These are phyloP conservation scores for Rapana venosa DNA, from an alignment of 2,888 invertebrate genomes.

Conservation along the genomic window DNA sequence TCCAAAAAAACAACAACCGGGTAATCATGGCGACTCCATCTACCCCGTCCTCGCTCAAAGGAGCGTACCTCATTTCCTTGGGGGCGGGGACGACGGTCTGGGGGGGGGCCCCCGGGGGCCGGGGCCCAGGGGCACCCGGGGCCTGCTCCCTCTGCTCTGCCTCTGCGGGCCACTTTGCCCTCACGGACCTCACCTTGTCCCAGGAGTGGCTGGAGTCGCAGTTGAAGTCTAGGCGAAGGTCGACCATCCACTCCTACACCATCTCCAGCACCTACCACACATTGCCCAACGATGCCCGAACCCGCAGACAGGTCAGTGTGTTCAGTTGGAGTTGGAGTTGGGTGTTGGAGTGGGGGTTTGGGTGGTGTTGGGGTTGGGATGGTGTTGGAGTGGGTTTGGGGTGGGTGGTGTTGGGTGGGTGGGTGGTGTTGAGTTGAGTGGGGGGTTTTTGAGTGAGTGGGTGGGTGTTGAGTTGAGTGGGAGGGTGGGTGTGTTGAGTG, in stretches of 20 bases:
- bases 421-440: too few species aligned
- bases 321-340: not conserved
- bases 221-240: conserved; percentile 62
- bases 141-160: too few species aligned
- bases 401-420: too few species aligned
- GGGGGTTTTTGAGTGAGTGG: too few species aligned
- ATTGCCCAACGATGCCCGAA: conserved; percentile 34
- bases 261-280: conserved; percentile 44
- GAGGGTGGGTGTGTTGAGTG: too few species aligned
- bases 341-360: too few species aligned
- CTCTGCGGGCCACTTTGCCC: not conserved
- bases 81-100: not conserved
- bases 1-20: too few species aligned
- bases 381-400: too few species aligned
- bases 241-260: conserved; percentile 58
- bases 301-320: conserved; percentile 31
- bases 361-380: too few species aligned
- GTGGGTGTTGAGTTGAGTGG: too few species aligned
- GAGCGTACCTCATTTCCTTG: conserved; percentile 4
- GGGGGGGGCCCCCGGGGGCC: not conserved
- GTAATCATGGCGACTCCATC: not conserved
- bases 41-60: not conserved
- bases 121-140: not conserved
- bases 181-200: conserved; percentile 23
- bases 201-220: conserved; percentile 43